Conservation (phyloP, 2,888 invertebrate species). For the Trissolcus japonicus region DNA sequence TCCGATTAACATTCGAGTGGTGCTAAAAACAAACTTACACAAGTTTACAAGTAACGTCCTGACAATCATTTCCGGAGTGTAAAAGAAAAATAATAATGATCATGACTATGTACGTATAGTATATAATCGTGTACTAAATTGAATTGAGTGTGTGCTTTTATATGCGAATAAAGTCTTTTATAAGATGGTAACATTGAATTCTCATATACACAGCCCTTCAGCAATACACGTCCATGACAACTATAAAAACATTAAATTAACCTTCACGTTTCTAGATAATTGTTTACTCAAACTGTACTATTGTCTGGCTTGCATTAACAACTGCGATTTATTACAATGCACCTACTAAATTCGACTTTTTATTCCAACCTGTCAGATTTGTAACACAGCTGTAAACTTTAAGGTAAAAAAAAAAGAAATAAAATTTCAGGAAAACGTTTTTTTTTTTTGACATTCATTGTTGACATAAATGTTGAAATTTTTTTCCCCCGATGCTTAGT, state of each 20-base stretch:
- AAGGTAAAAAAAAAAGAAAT: no score
- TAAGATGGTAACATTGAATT: conserved; percentile 50
- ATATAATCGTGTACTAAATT: conserved; percentile 48
- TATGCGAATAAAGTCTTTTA: conserved; percentile 50
- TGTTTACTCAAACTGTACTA: background rate
- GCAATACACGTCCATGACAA: conserved; percentile 27
- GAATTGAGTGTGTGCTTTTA: conserved; percentile 44
- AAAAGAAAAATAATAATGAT: conserved; percentile 21
- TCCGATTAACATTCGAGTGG: background rate
- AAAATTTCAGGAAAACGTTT: no score
- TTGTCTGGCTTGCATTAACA: background rate
- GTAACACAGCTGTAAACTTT: no score
- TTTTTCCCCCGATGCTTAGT: no score
- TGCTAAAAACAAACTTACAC: conserved; percentile 2
- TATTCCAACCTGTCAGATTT: no score
- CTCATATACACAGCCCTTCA: conserved; percentile 30
- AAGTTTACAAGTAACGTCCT: no score
- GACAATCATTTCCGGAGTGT: background rate
- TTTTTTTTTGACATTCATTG: no score
- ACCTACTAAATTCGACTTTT: no score
- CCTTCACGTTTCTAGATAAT: conserved; percentile 34
- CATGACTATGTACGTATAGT: conserved; percentile 29
- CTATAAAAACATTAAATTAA: conserved; percentile 44
- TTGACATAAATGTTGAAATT: no score
- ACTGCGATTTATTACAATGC: no score